Percentiles rank a stretch among this genome's conserved stretches.
These are phyloP conservation scores for Phthorimaea operculella DNA, from an alignment of 1,140 invertebrate species.

Conservation along the genomic window DNA sequence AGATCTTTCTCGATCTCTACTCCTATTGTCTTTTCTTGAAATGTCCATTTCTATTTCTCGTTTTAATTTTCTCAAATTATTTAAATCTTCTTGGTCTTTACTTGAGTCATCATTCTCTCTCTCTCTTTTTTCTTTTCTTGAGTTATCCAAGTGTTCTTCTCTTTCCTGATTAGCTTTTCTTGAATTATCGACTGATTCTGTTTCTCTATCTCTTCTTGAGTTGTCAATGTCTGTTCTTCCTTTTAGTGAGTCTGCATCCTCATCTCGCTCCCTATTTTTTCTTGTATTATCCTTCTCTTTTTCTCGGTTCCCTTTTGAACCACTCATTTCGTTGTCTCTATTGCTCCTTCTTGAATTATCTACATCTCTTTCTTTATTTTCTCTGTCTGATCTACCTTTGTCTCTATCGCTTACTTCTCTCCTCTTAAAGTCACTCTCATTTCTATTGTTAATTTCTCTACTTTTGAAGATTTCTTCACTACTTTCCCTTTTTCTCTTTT, in stretches of 20 bases:
- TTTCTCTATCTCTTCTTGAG: too few relatives aligned
- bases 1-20: constrained; percentile 2
- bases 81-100: constrained; percentile 8
- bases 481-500: neutral
- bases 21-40: constrained; percentile 9
- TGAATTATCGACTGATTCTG: too few relatives aligned
- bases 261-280: constrained; percentile 10
- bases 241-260: too few relatives aligned
- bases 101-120: neutral
- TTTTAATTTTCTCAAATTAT: neutral
- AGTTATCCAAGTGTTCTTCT: too few relatives aligned
- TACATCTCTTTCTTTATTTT: constrained; percentile 8
- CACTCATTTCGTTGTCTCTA: constrained; percentile 15
- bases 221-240: constrained; percentile 13
- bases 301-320: neutral
- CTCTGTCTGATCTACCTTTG: neutral
- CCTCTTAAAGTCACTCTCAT: neutral
- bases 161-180: too few relatives aligned
- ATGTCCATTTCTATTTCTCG: constrained; percentile 12
- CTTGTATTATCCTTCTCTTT: neutral
- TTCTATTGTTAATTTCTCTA: neutral
- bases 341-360: constrained; percentile 16
- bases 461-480: neutral
- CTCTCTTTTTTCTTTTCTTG: neutral
- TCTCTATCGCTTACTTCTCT: neutral